Evolutionary conservation across 2,888 invertebrate species (phyloP), one percentile per base, ranked within the genome.

Genomic region (Pristionchus arcanus): DNA sequence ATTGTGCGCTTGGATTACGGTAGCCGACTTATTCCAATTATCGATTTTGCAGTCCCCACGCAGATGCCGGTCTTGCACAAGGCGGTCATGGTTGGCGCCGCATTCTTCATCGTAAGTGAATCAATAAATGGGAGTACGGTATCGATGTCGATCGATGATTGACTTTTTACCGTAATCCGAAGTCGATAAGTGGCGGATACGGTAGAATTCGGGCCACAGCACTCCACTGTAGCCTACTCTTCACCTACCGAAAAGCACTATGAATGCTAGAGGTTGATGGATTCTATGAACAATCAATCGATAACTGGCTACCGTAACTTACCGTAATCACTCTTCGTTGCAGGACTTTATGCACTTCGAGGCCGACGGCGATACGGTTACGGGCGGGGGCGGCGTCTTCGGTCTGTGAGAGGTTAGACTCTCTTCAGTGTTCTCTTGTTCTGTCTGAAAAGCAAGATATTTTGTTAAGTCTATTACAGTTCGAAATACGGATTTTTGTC

Each of bases 301-400:
- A 71, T 34, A n/a, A n/a, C n/a, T 31, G 15, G 21, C 34, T 71
- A 71, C 68, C 74, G 74, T 74, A 74, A 74, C 15, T 37, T 31
- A 31, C 81, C 49, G 81, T 81, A 81, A 49, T 49, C 42, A 28
- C 13, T 21, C n/a, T n/a, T 25, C 59, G 34, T 59, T 31, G 31
- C 84, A 85, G 84, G 84, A 85, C 84, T 85, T 85, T 37, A 85
- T 63, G 63, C 59, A 59, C 84, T 85, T 85, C 84, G 84, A 85
- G 84, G 25, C 31, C 21, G 63, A 85, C 59, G 49, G 34, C 71
- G 25, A 81, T 49, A 42, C 28, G 21, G 81, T 34, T 2, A 16
- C 2, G 28, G 31, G 71, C 15, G 34, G 11, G 28, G 31, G 13
- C 5, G 71, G 19, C 5, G 31, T 25, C 5, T 25, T 71, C 5